A percentile compares a stretch with the other conserved stretches of the same genome.
These are phyloP conservation scores for Barypeithes pellucidus DNA, from an alignment of 2,888 invertebrate genomes.

Conservation along the genomic window DNA sequence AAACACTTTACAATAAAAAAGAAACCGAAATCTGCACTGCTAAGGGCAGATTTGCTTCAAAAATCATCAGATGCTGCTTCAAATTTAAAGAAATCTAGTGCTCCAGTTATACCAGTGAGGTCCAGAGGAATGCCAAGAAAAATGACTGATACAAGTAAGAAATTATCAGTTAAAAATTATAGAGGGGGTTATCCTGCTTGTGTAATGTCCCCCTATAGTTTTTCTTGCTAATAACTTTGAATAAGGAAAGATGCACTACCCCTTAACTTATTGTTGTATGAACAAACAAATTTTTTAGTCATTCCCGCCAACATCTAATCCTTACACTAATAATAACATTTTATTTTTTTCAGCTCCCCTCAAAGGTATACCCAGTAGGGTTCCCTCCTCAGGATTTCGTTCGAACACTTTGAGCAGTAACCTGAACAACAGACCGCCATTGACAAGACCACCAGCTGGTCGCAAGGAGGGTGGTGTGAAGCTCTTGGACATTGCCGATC, in stretches of 20 bases:
- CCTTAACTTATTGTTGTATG: no score
- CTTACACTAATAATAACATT: no score
- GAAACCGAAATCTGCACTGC: constrained; percentile 94
- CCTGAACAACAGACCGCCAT: constrained; percentile 73
- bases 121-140: constrained; percentile 93
- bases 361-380: constrained; percentile 91
- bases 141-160: constrained; percentile 94
- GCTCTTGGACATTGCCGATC: constrained; percentile 93
- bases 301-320: no score
- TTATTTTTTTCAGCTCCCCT: constrained; percentile 81
- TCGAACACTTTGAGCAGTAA: constrained; percentile 72
- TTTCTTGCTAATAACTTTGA: no score
- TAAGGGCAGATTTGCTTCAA: constrained; percentile 91
- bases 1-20: constrained; percentile 95
- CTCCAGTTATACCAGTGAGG: constrained; percentile 90
- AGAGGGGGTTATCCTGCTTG: no score
- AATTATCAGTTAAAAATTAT: no score
- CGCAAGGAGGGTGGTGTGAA: constrained; percentile 95
- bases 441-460: constrained; percentile 77
- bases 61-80: constrained; percentile 93
- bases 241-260: no score
- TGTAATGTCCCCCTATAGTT: no score
- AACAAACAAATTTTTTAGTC: no score
- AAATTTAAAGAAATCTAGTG: constrained; percentile 90
- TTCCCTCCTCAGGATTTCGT: constrained; percentile 79